Evolutionary conservation across 1,140 invertebrate species (phyloP).

Genomic region (Oryzaephilus surinamensis): DNA sequence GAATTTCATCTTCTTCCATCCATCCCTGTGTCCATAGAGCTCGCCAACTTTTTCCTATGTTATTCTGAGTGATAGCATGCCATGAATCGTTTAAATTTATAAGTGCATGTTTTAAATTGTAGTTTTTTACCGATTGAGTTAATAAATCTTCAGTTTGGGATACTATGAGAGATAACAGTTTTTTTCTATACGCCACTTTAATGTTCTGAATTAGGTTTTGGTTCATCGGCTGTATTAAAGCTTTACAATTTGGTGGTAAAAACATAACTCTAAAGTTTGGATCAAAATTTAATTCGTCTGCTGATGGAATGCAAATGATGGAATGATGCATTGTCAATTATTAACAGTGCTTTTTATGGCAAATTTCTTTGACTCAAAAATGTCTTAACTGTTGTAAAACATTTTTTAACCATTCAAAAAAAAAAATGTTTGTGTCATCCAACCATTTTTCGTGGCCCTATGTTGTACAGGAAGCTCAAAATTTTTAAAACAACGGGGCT

Average conservation of each 20-base stretch:
- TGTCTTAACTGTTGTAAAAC: slow-evolving; percentile 23
- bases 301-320: slow-evolving; percentile 13
- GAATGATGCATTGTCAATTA: slow-evolving; percentile 26
- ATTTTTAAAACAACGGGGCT: slow-evolving; percentile 20
- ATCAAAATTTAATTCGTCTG: slow-evolving; percentile 11
- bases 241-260: slow-evolving; percentile 26
- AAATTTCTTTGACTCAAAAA: slow-evolving; percentile 18
- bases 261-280: slow-evolving; percentile 15
- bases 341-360: slow-evolving; percentile 19
- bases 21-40: too few relatives aligned
- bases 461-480: too few relatives aligned
- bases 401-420: slow-evolving; percentile 25
- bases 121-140: too few relatives aligned
- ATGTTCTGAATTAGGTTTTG: slow-evolving; percentile 17
- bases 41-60: too few relatives aligned
- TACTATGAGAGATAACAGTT: too few relatives aligned
- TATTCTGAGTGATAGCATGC: too few relatives aligned
- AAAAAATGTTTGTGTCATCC: slow-evolving; percentile 23
- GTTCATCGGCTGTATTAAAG: slow-evolving; percentile 27
- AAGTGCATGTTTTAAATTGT: too few relatives aligned
- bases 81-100: too few relatives aligned
- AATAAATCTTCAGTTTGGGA: too few relatives aligned
- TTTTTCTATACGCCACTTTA: slow-evolving; percentile 15
- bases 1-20: too few relatives aligned
- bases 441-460: slow-evolving; percentile 21